phyloP scores from a whole-genome alignment of 1,140 invertebrate genomes.

The Cotesia vestalis region DNA sequence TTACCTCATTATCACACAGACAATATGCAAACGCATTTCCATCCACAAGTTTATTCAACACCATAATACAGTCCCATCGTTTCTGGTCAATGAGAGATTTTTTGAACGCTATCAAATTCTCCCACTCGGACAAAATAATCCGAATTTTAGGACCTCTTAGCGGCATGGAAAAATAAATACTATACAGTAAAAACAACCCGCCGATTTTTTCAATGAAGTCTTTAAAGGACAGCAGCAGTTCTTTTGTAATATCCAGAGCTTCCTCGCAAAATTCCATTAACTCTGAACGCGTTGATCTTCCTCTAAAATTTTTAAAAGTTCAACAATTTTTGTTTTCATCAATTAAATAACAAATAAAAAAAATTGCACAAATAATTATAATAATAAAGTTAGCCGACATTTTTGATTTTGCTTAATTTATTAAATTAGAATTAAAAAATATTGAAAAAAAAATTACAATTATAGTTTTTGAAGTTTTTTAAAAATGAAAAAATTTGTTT shows the following conservation, averaged over 20 bases:
- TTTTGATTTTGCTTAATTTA: too few relatives aligned
- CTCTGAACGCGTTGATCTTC: slow-evolving; percentile 47
- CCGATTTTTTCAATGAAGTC: slow-evolving; percentile 55
- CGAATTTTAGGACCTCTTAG: slow-evolving; percentile 53
- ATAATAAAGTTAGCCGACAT: too few relatives aligned
- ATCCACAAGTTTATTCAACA: slow-evolving; percentile 56
- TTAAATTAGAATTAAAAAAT: too few relatives aligned
- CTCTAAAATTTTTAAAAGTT: slow-evolving; percentile 46
- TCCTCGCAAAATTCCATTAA: slow-evolving; percentile 60
- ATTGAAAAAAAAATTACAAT: too few relatives aligned
- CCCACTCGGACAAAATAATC: slow-evolving; percentile 54
- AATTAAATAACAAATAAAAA: too few relatives aligned
- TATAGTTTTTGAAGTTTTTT: too few relatives aligned
- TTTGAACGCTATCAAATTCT: slow-evolving; percentile 49
- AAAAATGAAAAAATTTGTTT: too few relatives aligned
- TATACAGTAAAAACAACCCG: slow-evolving; percentile 59
- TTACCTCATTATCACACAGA: slow-evolving; percentile 56
- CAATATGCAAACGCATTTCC: slow-evolving; percentile 55
- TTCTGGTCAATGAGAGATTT: slow-evolving; percentile 50
- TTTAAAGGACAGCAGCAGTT: slow-evolving; percentile 49
- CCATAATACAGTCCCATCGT: slow-evolving; percentile 58
- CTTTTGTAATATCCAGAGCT: slow-evolving; percentile 55
- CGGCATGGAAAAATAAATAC: slow-evolving; percentile 60
- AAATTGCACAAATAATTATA: too few relatives aligned
- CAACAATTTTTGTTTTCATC: too few relatives aligned